Conservation (phyloP, 2,113 vertebrate genomes). For the Rhizomys pruinosus region DNA sequence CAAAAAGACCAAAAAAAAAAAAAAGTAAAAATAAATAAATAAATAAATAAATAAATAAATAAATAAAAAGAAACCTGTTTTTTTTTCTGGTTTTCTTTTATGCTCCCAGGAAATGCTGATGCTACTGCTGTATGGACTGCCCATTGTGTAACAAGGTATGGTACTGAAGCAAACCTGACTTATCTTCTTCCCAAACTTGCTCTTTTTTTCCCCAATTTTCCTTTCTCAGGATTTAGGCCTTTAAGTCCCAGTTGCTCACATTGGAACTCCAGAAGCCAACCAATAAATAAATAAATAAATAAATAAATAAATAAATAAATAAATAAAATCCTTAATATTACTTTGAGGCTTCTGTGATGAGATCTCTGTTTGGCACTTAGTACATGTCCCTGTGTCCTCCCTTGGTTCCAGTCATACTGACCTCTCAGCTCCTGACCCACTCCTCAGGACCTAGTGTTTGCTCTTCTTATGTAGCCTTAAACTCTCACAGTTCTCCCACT, state of each 20-base stretch:
- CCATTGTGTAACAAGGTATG: background rate
- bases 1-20: too few relatives aligned
- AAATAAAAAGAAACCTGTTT: background rate
- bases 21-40: too few relatives aligned
- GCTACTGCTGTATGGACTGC: background rate
- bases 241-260: background rate
- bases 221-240: background rate
- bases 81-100: slow-evolving; percentile 10
- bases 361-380: background rate
- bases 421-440: background rate
- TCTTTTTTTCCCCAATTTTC: background rate
- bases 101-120: background rate
- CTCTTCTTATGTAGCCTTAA: background rate
- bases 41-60: too few relatives aligned
- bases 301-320: too few relatives aligned
- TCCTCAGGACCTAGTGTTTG: background rate
- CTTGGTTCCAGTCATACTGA: background rate
- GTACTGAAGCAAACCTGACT: background rate
- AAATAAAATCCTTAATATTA: background rate
- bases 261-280: background rate
- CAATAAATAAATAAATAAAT: too few relatives aligned
- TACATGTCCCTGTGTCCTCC: background rate
- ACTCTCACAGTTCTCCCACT: background rate
- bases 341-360: background rate
- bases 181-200: background rate